Evolutionary conservation across 1,140 invertebrate genomes (phyloP).

Genomic region (Asbolus verrucosus): DNA sequence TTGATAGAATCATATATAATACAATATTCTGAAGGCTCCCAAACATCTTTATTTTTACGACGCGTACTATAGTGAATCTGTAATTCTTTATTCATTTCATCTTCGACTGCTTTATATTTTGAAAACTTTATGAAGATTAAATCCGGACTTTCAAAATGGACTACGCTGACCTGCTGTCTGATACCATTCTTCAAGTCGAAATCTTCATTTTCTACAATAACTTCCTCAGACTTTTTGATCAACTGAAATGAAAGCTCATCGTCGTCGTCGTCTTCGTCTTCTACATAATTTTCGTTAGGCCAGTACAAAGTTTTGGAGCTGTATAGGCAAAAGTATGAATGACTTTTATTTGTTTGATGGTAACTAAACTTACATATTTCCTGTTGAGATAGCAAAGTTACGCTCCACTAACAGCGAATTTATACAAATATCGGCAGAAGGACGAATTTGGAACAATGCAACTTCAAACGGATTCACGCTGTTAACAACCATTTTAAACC

Average conservation of each 20-base stretch:
- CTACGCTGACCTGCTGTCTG: slow-evolving; percentile 37
- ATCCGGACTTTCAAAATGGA: slow-evolving; percentile 50
- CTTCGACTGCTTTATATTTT: slow-evolving; percentile 43
- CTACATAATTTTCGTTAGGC: slow-evolving; percentile 44
- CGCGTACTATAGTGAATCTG: slow-evolving; percentile 51
- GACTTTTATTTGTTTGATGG: too few species aligned
- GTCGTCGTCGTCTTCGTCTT: slow-evolving; percentile 42
- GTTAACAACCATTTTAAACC: slow-evolving; percentile 48
- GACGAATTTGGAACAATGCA: slow-evolving; percentile 46
- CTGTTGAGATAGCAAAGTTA: slow-evolving; percentile 51
- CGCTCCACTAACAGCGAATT: slow-evolving; percentile 53
- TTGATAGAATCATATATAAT: slow-evolving; percentile 29
- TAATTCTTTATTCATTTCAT: slow-evolving; percentile 48
- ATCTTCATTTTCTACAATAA: neutral
- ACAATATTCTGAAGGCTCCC: slow-evolving; percentile 48
- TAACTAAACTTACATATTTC: slow-evolving; percentile 51
- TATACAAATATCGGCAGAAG: slow-evolving; percentile 51
- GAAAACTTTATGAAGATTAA: slow-evolving; percentile 53
- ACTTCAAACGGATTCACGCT: slow-evolving; percentile 47
- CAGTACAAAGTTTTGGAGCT: slow-evolving; percentile 52
- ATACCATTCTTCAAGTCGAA: neutral
- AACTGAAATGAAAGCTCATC: slow-evolving; percentile 15
- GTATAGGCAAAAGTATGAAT: neutral
- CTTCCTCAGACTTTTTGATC: slow-evolving; percentile 2
- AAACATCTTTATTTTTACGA: slow-evolving; percentile 42